A percentile compares a stretch with the other conserved stretches of the same genome.
Evolutionary conservation across 2,797 vertebrate genomes (phyloP).

Genomic region (Petrocephalus schoutedeni): DNA sequence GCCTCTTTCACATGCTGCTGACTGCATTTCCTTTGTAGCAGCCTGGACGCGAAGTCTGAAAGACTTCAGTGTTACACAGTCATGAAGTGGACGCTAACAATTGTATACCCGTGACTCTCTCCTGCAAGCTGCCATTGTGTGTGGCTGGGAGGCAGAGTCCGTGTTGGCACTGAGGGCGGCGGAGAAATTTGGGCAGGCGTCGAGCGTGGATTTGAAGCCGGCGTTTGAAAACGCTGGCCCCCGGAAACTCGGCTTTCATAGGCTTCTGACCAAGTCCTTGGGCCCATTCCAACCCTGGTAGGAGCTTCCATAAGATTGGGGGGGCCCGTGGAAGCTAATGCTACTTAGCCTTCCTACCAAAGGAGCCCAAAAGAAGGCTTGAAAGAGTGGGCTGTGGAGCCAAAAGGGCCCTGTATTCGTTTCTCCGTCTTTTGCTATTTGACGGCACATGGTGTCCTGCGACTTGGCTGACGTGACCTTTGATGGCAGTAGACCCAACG

Average conservation of each 20-base stretch:
- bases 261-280: neutral
- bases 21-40: slow-evolving; percentile 1
- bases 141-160: neutral
- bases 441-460: neutral
- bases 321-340: neutral
- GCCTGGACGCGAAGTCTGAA: neutral
- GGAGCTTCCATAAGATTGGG: neutral
- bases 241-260: neutral
- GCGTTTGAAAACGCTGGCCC: neutral
- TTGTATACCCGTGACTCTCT: neutral
- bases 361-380: neutral
- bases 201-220: neutral
- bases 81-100: neutral
- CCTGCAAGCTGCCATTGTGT: neutral
- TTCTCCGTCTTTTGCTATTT: neutral
- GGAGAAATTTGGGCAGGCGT: neutral
- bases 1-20: neutral
- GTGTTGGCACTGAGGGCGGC: neutral
- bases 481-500: neutral
- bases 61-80: slow-evolving; percentile 3
- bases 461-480: neutral
- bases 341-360: neutral
- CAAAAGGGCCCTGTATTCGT: neutral
- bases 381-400: neutral
- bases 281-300: neutral